Conservation (phyloP, 2,888 invertebrate species). For the Carabus problematicus region DNA sequence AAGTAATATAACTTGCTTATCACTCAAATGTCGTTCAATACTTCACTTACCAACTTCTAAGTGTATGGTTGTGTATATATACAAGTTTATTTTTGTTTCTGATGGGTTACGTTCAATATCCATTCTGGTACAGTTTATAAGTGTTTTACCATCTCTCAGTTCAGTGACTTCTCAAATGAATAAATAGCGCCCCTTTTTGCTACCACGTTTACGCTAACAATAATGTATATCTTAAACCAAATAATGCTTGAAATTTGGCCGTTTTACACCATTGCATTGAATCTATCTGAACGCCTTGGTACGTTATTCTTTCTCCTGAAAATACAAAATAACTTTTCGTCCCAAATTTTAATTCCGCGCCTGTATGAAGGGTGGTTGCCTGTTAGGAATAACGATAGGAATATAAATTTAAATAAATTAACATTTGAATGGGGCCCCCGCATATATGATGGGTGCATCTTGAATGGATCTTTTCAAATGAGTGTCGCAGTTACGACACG, state of each 20-base stretch:
- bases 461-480: constrained; percentile 5
- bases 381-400: neutral
- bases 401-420: constrained; percentile 40
- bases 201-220: too few relatives aligned
- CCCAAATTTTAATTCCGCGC: constrained; percentile 10
- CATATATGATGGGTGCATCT: constrained; percentile 15
- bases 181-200: too few relatives aligned
- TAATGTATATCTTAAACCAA: neutral
- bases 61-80: too few relatives aligned
- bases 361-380: neutral
- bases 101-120: too few relatives aligned
- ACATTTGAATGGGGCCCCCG: constrained; percentile 30
- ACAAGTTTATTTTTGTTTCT: too few relatives aligned
- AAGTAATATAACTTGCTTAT: too few relatives aligned
- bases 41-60: too few relatives aligned
- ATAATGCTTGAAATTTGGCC: constrained; percentile 7
- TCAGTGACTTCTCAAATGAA: too few relatives aligned
- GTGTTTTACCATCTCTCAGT: too few relatives aligned
- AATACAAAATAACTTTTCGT: constrained; percentile 5
- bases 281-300: neutral
- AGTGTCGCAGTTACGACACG: neutral
- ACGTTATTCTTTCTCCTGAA: constrained; percentile 1
- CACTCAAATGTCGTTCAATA: too few relatives aligned
- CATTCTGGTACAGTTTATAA: too few relatives aligned
- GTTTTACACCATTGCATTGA: too few relatives aligned